Conservation (phyloP, 2,113 vertebrate genomes). For the Macquaria australasica region DNA sequence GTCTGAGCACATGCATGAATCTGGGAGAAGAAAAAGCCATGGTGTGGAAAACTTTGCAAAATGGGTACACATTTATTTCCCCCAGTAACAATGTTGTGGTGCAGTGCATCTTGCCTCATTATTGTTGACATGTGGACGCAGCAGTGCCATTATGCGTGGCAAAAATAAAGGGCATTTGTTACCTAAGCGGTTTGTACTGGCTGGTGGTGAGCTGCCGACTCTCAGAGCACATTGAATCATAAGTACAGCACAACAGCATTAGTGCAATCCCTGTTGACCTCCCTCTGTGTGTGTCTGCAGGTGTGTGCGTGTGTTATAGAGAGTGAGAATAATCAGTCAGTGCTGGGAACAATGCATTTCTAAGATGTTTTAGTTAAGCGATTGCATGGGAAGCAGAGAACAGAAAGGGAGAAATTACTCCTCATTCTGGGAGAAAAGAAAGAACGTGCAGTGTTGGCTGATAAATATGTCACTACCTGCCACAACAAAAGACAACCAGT, state of each 20-base stretch:
- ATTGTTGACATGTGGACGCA: slow-evolving; percentile 15
- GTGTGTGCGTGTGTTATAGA: not conserved
- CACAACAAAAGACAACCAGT: too few relatives aligned
- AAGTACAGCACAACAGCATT: slow-evolving; percentile 56
- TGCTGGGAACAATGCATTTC: slow-evolving; percentile 31
- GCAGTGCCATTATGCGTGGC: slow-evolving; percentile 10
- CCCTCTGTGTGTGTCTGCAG: slow-evolving; percentile 3
- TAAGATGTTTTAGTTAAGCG: slow-evolving; percentile 15
- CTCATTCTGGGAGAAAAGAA: too few relatives aligned
- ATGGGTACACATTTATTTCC: not conserved
- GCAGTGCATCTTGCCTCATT: slow-evolving; percentile 19
- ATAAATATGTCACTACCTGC: too few relatives aligned
- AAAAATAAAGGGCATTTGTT: slow-evolving; percentile 39
- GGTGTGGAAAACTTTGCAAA: slow-evolving; percentile 10
- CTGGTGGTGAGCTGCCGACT: slow-evolving; percentile 44
- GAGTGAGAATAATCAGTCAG: slow-evolving; percentile 16
- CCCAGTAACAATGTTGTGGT: not conserved
- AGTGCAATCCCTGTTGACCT: slow-evolving; percentile 74
- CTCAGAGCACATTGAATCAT: slow-evolving; percentile 52
- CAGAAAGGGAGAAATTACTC: not conserved
- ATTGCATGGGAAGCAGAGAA: not conserved
- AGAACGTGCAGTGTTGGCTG: too few relatives aligned
- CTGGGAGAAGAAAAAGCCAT: not conserved
- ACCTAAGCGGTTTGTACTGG: slow-evolving; percentile 47
- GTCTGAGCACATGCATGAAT: slow-evolving; percentile 14